These are phyloP conservation scores for Gordius sp. DNA, from an alignment of 2,888 invertebrate genomes.

Conservation along the genomic window DNA sequence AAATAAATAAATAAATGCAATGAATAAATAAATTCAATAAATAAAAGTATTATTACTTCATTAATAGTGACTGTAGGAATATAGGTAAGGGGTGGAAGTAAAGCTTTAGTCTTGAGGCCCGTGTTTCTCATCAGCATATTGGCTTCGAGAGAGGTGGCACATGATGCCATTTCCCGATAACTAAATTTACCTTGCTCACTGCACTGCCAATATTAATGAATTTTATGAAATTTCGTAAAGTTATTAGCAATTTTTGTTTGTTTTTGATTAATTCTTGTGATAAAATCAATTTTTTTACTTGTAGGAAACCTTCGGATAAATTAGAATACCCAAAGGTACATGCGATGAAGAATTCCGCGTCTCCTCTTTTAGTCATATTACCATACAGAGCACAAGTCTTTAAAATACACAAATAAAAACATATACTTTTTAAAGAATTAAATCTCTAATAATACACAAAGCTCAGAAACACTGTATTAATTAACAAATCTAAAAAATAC, in stretches of 20 bases:
- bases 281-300: not conserved
- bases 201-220: conserved; percentile 3
- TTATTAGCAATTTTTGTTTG: not conserved
- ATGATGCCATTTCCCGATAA: not conserved
- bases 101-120: not conserved
- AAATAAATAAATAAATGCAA: no score
- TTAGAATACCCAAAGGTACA: not conserved
- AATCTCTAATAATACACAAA: no score
- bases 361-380: not conserved
- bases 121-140: not conserved
- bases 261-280: not conserved
- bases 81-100: not conserved
- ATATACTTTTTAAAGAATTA: not conserved
- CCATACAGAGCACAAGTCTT: conserved; percentile 4
- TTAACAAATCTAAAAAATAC: no score
- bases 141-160: conserved; percentile 1
- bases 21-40: not conserved
- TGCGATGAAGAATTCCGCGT: not conserved
- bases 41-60: not conserved
- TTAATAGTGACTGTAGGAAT: not conserved
- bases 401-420: not conserved
- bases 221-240: not conserved
- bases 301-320: not conserved
- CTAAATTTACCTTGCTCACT: not conserved
- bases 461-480: no score